A percentile compares a stretch with the other conserved stretches of the same genome.
Conservation (phyloP, 2,888 invertebrate genomes). For the Drosophila merina region DNA sequence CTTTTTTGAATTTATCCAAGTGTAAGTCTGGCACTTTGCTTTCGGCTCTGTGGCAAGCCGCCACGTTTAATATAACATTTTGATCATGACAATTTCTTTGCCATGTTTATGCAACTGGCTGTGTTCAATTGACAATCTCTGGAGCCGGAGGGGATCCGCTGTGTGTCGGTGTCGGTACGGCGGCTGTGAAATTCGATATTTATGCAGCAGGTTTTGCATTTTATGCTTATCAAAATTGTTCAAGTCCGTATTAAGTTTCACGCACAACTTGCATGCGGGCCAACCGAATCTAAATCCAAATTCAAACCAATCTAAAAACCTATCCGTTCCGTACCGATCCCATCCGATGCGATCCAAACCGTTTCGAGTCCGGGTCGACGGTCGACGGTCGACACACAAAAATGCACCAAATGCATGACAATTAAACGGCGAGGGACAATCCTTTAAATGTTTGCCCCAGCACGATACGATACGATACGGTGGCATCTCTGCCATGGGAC, state of each 20-base stretch:
- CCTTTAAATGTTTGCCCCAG: slow-evolving; percentile 68
- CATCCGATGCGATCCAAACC: slow-evolving; percentile 17
- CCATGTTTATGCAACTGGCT: slow-evolving; percentile 81
- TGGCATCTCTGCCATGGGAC: slow-evolving; percentile 34
- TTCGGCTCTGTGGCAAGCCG: slow-evolving; percentile 35
- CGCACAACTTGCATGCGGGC: slow-evolving; percentile 73
- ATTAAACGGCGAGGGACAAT: slow-evolving; percentile 69
- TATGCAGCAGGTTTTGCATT: slow-evolving; percentile 79
- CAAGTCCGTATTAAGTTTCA: slow-evolving; percentile 72
- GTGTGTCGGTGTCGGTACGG: slow-evolving; percentile 50
- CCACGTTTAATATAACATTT: slow-evolving; percentile 79
- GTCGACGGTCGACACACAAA: slow-evolving; percentile 25
- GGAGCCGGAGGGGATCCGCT: slow-evolving; percentile 35
- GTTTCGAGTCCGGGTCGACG: not conserved
- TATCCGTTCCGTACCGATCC: not conserved
- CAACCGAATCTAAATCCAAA: slow-evolving; percentile 23
- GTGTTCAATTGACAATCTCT: slow-evolving; percentile 80
- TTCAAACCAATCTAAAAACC: slow-evolving; percentile 7
- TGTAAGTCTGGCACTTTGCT: slow-evolving; percentile 38
- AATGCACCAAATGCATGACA: slow-evolving; percentile 79
- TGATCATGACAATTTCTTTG: slow-evolving; percentile 82
- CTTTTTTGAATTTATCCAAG: slow-evolving; percentile 8
- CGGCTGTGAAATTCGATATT: slow-evolving; percentile 81
- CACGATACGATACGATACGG: slow-evolving; percentile 66
- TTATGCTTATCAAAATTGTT: slow-evolving; percentile 76